Percentiles rank a stretch among this genome's conserved stretches.
Conservation (phyloP, 2,888 invertebrate species). For the Plebejus anna region DNA sequence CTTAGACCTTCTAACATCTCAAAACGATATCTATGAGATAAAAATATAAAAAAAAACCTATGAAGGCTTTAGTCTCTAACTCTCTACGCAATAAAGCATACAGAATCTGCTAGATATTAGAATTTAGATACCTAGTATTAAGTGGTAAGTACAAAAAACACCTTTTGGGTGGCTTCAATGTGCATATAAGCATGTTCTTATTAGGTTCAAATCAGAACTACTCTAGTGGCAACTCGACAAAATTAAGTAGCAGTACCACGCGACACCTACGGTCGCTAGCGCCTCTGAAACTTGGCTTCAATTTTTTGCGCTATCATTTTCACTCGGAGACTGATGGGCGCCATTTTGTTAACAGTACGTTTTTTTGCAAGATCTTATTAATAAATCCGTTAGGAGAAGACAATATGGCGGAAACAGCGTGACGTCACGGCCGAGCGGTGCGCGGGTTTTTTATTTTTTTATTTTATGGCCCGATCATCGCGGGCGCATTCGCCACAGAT, state of each 20-base stretch:
- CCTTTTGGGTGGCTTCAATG: no score
- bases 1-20: no score
- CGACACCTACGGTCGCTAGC: not conserved
- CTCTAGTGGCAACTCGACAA: no score
- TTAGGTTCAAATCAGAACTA: no score
- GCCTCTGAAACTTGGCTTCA: not conserved
- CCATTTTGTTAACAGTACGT: constrained; percentile 14
- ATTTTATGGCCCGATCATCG: constrained; percentile 31
- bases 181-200: no score
- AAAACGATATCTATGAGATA: no score
- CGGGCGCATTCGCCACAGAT: constrained; percentile 38
- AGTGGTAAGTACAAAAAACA: no score
- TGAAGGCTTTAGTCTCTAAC: no score
- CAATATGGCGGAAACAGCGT: constrained; percentile 38
- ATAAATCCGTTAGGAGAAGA: constrained; percentile 4
- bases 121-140: no score
- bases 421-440: constrained; percentile 46
- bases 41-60: no score
- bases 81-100: no score
- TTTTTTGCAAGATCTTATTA: constrained; percentile 22
- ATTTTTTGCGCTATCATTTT: constrained; percentile 4
- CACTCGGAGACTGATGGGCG: not conserved
- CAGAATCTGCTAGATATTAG: no score
- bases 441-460: constrained; percentile 42
- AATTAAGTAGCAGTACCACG: not conserved